Percentiles rank a stretch among this genome's conserved stretches.
Evolutionary conservation across 2,888 invertebrate species (phyloP).

Genomic region (Melinaea menophilus): DNA sequence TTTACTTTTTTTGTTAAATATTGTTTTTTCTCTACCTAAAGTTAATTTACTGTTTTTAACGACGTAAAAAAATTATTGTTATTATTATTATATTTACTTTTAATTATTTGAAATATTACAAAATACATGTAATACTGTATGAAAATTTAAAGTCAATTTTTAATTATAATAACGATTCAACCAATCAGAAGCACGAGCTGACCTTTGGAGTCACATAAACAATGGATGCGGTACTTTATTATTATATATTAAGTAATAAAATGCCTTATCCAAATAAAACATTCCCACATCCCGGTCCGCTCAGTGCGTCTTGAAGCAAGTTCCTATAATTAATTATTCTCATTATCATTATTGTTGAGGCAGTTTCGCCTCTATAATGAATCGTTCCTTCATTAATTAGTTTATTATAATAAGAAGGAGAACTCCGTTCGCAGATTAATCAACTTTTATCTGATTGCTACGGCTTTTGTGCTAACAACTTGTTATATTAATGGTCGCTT

Average conservation of each 20-base stretch:
- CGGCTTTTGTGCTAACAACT: conserved; percentile 48
- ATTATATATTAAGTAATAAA: not conserved
- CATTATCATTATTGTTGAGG: conserved; percentile 79
- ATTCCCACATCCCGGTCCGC: conserved; percentile 46
- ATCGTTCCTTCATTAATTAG: conserved; percentile 78
- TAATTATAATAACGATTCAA: conserved; percentile 74
- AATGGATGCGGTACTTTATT: conserved; percentile 45
- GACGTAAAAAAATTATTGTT: too few relatives aligned
- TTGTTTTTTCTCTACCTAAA: too few relatives aligned
- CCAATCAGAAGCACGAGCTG: conserved; percentile 68
- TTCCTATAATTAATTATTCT: conserved; percentile 78
- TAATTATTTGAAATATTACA: too few relatives aligned
- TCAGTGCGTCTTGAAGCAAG: conserved; percentile 72
- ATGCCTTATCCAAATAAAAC: conserved; percentile 41
- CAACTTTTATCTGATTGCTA: conserved; percentile 72
- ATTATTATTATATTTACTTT: too few relatives aligned
- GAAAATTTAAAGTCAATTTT: conserved; percentile 61
- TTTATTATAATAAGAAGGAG: conserved; percentile 76
- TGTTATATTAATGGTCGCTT: conserved; percentile 26
- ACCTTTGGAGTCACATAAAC: conserved; percentile 46
- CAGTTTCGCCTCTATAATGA: conserved; percentile 78
- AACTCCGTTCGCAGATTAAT: conserved; percentile 73
- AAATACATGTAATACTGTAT: not conserved
- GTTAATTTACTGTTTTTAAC: too few relatives aligned
- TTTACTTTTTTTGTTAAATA: too few relatives aligned